A percentile compares a stretch with the other conserved stretches of the same genome.
Evolutionary conservation across 2,888 invertebrate species (phyloP).

Genomic region (Drosophila emarginata): DNA sequence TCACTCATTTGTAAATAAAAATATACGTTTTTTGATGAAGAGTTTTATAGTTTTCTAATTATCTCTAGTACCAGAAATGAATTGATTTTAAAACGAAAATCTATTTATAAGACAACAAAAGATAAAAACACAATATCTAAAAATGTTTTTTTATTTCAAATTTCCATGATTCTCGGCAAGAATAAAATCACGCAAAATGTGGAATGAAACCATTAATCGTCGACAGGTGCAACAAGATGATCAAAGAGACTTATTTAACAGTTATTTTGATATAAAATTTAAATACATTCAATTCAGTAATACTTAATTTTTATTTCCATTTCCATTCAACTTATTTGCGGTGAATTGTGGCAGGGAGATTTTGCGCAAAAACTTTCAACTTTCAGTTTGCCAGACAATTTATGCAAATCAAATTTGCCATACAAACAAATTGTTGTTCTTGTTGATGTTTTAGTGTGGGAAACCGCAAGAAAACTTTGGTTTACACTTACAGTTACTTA

Average conservation of each 20-base stretch:
- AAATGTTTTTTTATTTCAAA: too few relatives aligned
- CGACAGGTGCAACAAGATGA: neutral
- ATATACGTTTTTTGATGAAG: too few relatives aligned
- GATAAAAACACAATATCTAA: too few relatives aligned
- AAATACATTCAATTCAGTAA: neutral
- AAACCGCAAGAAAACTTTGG: conserved; percentile 3
- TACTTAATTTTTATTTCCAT: neutral
- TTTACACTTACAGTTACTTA: conserved; percentile 14
- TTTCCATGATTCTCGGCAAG: too few relatives aligned
- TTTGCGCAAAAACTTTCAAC: neutral
- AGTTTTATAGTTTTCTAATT: too few relatives aligned
- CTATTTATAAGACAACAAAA: too few relatives aligned
- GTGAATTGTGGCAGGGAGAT: neutral
- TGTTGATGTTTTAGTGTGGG: conserved; percentile 1
- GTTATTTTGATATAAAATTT: neutral
- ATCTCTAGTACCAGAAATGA: too few relatives aligned
- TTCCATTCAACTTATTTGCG: conserved; percentile 6
- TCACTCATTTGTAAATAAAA: too few relatives aligned
- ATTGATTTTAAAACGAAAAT: too few relatives aligned
- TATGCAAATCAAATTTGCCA: conserved; percentile 9
- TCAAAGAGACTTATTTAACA: neutral
- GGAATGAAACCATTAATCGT: too few relatives aligned
- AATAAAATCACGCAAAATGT: too few relatives aligned
- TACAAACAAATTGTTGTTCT: conserved; percentile 4
- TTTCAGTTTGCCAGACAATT: conserved; percentile 3